Conservation (phyloP, 2,113 vertebrate species). For the Tupaia tana region DNA sequence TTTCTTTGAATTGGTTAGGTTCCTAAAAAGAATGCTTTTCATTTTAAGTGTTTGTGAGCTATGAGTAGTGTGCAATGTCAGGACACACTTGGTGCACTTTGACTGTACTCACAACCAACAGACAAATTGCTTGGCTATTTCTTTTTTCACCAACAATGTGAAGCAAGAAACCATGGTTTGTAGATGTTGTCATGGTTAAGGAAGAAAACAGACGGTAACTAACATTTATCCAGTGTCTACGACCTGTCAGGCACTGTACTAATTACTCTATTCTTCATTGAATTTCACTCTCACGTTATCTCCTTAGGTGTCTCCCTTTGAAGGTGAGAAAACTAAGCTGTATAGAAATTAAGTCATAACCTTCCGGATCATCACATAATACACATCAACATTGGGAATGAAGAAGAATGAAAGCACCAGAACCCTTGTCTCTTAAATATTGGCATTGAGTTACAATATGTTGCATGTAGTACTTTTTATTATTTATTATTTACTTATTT, state of each 20-base stretch:
- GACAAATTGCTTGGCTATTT: neutral
- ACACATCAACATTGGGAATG: neutral
- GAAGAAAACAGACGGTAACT: neutral
- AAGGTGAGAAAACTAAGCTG: neutral
- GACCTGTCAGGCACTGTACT: neutral
- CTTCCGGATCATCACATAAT: neutral
- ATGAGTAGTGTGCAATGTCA: neutral
- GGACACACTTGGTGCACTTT: neutral
- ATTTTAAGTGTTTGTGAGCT: neutral
- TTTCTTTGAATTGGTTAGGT: neutral
- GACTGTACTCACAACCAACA: neutral
- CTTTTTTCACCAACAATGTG: neutral
- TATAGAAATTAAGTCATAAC: neutral
- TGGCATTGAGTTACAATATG: neutral
- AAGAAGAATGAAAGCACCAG: neutral
- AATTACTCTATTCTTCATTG: neutral
- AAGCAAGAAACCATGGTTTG: neutral
- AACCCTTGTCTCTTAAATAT: neutral
- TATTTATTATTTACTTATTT: too few species aligned
- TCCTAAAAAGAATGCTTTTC: neutral
- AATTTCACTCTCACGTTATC: neutral
- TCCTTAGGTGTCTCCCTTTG: neutral
- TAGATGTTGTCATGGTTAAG: neutral
- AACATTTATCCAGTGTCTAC: neutral
- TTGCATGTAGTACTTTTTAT: neutral